Percentiles rank a stretch among this genome's conserved stretches.
phyloP scores from a whole-genome alignment of 1,140 invertebrate genomes.

The Meloidogyne hapla region DNA sequence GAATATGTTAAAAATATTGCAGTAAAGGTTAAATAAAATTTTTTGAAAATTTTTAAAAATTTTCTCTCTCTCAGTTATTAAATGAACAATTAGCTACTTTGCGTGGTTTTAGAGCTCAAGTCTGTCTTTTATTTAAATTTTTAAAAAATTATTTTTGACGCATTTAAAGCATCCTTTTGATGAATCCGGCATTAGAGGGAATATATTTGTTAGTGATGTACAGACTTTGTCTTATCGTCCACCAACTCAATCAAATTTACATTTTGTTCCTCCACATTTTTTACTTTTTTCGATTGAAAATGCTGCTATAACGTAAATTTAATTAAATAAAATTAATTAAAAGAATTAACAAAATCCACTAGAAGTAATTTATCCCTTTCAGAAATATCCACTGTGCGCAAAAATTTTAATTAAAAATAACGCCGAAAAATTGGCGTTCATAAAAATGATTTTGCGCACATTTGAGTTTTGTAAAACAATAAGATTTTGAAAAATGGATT shows the following conservation, averaged over 20 bases:
- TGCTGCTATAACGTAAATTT: constrained; percentile 55
- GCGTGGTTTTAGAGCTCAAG: constrained; percentile 39
- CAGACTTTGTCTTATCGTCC: constrained; percentile 54
- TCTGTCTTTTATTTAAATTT: neutral
- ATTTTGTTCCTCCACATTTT: constrained; percentile 52
- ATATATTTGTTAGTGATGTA: constrained; percentile 53
- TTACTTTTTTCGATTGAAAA: constrained; percentile 57
- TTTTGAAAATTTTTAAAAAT: neutral
- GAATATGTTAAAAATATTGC: constrained; percentile 61
- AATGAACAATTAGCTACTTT: constrained; percentile 59
- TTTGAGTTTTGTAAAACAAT: too few relatives aligned
- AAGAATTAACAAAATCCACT: too few relatives aligned
- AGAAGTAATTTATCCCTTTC: too few relatives aligned
- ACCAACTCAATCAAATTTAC: constrained; percentile 50
- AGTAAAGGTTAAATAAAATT: constrained; percentile 32
- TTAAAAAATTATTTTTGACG: constrained; percentile 22
- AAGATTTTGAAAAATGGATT: too few relatives aligned
- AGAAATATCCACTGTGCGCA: too few relatives aligned
- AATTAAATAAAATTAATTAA: too few relatives aligned
- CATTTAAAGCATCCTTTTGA: constrained; percentile 49
- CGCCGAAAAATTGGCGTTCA: neutral
- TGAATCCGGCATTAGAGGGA: constrained; percentile 54
- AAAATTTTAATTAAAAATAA: neutral
- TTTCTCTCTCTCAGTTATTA: constrained; percentile 44
- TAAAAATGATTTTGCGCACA: too few relatives aligned